Base-by-base conservation (phyloP, 2,797 vertebrate genomes). In the Chiloscyllium punctatum region DNA sequence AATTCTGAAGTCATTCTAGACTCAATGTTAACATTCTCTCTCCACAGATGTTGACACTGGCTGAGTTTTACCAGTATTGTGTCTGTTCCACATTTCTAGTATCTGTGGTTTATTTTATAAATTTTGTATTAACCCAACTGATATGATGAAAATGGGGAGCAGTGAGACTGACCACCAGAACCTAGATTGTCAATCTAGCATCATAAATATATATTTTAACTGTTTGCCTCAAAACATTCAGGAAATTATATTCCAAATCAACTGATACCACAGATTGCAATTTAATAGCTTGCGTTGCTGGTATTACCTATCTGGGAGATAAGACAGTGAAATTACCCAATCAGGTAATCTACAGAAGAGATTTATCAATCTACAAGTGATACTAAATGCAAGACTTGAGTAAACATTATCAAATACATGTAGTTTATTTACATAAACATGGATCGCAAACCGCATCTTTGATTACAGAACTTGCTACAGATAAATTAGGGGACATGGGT, bases 371-470 rank as follows among this genome's bases (percentile, higher is more conserved):
- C 42, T 48, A 48, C 42, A 84, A 37, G 7, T 84, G 62, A 77
- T 51, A 95, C 57, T n/a, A 77, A 57, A 77, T 95, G 71, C 71
- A 95, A 94, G 92, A 94, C 92, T 77, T 77, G 37, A 51, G 18
- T 51, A 30, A 95, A 77, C 71, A 95, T 74, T 72, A 16, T 94
- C 74, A 74, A 74, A 94, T 53, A 53, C 57, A 72, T 88, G 57
- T 62, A 62, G 9, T 92, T 95, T 95, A 95, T 95, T 95, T 77
- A 95, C 87, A 90, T 27, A 95, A 77, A 95, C 94, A 27, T 48
- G 42, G 48, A 74, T 9, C 16, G 94, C 30, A 77, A 92, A 37
- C 90, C 13, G 25, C 18, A 95, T 18, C 69, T 74, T 94, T 74
- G 16, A 48, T 95, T 74, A 95, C 94, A 95, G 18, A 95, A 77